Base-by-base conservation (phyloP, 2,797 vertebrate species). In the Helicolenus hilgendorfi region DNA sequence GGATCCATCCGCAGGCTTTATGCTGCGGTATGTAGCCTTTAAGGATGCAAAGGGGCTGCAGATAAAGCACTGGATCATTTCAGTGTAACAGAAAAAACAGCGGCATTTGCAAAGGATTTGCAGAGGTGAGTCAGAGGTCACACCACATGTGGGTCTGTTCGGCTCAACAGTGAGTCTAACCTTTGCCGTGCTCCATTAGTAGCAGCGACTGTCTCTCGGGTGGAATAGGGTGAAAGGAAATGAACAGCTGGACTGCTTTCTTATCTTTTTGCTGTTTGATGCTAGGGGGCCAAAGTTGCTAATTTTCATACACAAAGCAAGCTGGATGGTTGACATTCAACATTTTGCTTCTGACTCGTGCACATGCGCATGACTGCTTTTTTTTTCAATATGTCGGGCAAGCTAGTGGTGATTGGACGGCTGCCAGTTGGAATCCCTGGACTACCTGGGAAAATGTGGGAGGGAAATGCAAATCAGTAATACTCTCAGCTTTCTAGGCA, bases 111-210 rank as follows among this genome's bases (percentile, higher is more conserved):
- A 49, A 20, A 60, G 72, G 83, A 90, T 95, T 92, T 91, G 89
- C 64, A 0, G 81, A 94, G 93, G 92, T 94, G 86, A 94, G 93
- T 93, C 89, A 87, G 92, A 92, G 94, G 90, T 95, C 83, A 77
- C 62, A 71, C 55, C 63, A 27, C 83, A 83, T 88, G 84, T 56
- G 89, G 77, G 55, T 73, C 83, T 62, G 77, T 69, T 81, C 77
- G 41, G 63, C 88, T 90, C 90, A 70, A 76, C 75, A 84, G 88
- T 92, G 86, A 91, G 83, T 89, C 85, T 93, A 93, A 93, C 95
- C 94, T 96, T 94, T 94, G 87, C 90, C 75, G 75, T 49, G 81
- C 92, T 94, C 86, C 82, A 95, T 94, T 94, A 96, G 85, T 75
- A 63, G 73, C 85, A 70, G 63, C 29, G 62, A 45, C 60, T 8